phyloP scores from a whole-genome alignment of 1,140 invertebrate species.

The Calliopsis andreniformis region DNA sequence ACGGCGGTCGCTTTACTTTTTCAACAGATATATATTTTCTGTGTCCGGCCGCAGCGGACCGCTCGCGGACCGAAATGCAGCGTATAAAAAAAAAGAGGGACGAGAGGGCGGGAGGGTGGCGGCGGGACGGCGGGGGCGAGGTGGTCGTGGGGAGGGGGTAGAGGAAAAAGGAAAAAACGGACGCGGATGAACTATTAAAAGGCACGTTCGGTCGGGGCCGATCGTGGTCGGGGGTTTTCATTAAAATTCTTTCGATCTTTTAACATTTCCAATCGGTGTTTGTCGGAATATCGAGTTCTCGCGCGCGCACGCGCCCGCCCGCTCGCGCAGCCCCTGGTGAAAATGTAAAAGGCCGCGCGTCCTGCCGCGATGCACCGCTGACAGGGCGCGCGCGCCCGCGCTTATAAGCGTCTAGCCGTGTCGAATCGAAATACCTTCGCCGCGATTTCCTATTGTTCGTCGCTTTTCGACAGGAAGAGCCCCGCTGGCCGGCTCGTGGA shows the following conservation, averaged over 20 bases:
- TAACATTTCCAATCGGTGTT: constrained; percentile 70
- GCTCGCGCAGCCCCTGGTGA: neutral
- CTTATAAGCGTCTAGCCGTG: constrained; percentile 30
- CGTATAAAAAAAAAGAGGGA: constrained; percentile 49
- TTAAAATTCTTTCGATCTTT: constrained; percentile 71
- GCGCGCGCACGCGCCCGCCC: constrained; percentile 23
- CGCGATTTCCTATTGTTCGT: constrained; percentile 34
- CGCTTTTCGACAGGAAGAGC: constrained; percentile 24
- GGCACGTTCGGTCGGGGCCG: constrained; percentile 61
- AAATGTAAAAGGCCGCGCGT: neutral
- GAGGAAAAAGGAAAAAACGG: constrained; percentile 52
- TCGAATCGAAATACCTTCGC: constrained; percentile 48
- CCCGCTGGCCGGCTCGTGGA: neutral
- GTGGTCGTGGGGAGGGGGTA: constrained; percentile 4
- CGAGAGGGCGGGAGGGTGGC: constrained; percentile 3
- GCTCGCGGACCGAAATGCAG: constrained; percentile 63
- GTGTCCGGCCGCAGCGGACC: constrained; percentile 54
- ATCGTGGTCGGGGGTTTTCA: constrained; percentile 65
- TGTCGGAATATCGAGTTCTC: constrained; percentile 70
- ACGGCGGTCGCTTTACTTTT: constrained; percentile 63
- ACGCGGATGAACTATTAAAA: constrained; percentile 71
- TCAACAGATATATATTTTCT: constrained; percentile 67
- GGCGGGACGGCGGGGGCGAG: constrained; percentile 19
- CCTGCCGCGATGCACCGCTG: constrained; percentile 10
- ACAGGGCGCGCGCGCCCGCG: constrained; percentile 1